Evolutionary conservation across 2,113 vertebrate genomes (phyloP).

Genomic region (Saimiri boliviensis): DNA sequence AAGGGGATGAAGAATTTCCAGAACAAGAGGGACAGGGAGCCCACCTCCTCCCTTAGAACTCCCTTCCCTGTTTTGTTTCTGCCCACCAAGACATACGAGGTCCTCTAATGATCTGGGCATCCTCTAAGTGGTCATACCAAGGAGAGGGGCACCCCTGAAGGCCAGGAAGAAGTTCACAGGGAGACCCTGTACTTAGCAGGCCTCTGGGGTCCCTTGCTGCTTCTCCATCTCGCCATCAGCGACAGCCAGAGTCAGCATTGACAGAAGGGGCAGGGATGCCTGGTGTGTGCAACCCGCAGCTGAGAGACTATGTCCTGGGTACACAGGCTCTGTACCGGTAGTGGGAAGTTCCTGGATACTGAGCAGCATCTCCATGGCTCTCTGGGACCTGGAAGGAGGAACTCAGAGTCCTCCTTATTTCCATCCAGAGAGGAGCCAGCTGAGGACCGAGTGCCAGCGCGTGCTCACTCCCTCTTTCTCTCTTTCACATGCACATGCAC

Average conservation of each 20-base stretch:
- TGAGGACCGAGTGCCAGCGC: too few relatives aligned
- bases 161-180: background rate
- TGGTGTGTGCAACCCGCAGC: background rate
- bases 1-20: background rate
- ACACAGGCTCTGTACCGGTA: background rate
- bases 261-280: background rate
- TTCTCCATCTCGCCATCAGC: background rate
- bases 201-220: too few relatives aligned
- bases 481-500: background rate
- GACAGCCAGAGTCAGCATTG: background rate
- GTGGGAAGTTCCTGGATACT: background rate
- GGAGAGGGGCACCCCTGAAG: background rate
- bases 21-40: background rate
- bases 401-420: background rate
- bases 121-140: background rate
- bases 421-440: background rate
- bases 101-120: background rate
- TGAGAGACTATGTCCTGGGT: background rate
- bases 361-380: background rate
- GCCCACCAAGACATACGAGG: background rate
- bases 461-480: background rate
- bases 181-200: background rate
- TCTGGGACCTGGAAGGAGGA: background rate
- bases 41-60: background rate
- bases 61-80: background rate